Evolutionary conservation across 1,140 invertebrate species (phyloP).

Genomic region (Eueides isabella): DNA sequence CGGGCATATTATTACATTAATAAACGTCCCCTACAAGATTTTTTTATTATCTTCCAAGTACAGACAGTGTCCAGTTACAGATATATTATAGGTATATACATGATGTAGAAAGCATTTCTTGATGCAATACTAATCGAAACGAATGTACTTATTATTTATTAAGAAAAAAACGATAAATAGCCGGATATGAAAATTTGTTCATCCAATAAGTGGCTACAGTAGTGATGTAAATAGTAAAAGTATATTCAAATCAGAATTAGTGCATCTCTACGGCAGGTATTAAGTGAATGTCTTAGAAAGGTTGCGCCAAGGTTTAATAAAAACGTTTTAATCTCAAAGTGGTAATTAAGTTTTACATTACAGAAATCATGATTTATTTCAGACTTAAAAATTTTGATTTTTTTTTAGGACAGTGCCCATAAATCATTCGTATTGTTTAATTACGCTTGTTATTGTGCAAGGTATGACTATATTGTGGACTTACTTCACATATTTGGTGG

Average conservation of each 20-base stretch:
- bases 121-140: not conserved
- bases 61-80: no score
- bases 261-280: slow-evolving; percentile 21
- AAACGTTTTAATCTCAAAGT: slow-evolving; percentile 36
- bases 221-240: slow-evolving; percentile 25
- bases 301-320: slow-evolving; percentile 51
- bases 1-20: no score
- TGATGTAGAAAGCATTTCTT: not conserved
- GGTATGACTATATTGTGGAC: not conserved
- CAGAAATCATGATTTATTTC: slow-evolving; percentile 9
- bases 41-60: no score
- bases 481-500: not conserved
- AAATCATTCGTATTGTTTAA: not conserved
- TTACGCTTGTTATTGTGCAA: not conserved
- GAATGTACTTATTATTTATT: not conserved
- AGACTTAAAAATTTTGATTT: not conserved
- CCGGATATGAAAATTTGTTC: slow-evolving; percentile 5
- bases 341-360: slow-evolving; percentile 47
- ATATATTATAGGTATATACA: no score
- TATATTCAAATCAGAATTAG: slow-evolving; percentile 33
- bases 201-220: not conserved
- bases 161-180: slow-evolving; percentile 16
- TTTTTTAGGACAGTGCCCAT: slow-evolving; percentile 2
- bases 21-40: no score
- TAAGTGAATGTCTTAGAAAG: slow-evolving; percentile 60